Base-by-base conservation (phyloP, 2,797 vertebrate genomes). In the Oryzias sinensis region DNA sequence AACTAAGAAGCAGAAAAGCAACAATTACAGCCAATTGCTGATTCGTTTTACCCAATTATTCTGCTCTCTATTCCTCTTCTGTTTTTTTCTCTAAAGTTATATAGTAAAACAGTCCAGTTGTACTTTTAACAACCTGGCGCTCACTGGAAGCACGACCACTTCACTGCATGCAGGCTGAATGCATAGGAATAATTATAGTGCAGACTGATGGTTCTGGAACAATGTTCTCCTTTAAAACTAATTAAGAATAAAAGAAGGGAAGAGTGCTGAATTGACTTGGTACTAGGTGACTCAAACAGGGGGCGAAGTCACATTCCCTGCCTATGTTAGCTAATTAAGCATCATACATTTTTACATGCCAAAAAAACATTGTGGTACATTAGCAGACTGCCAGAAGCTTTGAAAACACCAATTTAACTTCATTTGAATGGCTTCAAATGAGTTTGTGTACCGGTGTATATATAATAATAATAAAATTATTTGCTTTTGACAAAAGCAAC, bases 321-420 rank as follows among this genome's bases (percentile, higher is more conserved):
- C 86, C 86, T 83, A 72, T 87, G 68, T 87, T 84, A 83, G 79
- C 73, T 86, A 85, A 90, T 81, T 73, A 87, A 63, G 72, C 77
- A 84, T 84, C 86, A 86, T 68, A 69, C 77, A 62, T 86, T 89
- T 84, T 84, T 88, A 74, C 81, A 83, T 67, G 69, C 59, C 47
- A 70, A 62, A 69, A 76, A 63, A 59, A 77, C 68, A 72, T 57
- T 27, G 53, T 56, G n/a, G 27, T 61, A 74, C 85, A 59, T 74
- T 48, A 24, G 44, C 74, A 47, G 14, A 60, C 68, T 63, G 70
- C 77, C 71, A 80, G 70, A 78, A 77, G 74, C 78, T 42, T 2
- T 45, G 42, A 49, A 46, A 70, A 69, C 29, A 43, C 27, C 62
- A 9, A 44, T 67, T 70, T 49, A 40, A 24, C 49, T 17, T 14